Percentiles rank a stretch among this genome's conserved stretches.
These are phyloP conservation scores for Falcaria lacertinaria DNA, from an alignment of 2,888 invertebrate species.

Conservation along the genomic window DNA sequence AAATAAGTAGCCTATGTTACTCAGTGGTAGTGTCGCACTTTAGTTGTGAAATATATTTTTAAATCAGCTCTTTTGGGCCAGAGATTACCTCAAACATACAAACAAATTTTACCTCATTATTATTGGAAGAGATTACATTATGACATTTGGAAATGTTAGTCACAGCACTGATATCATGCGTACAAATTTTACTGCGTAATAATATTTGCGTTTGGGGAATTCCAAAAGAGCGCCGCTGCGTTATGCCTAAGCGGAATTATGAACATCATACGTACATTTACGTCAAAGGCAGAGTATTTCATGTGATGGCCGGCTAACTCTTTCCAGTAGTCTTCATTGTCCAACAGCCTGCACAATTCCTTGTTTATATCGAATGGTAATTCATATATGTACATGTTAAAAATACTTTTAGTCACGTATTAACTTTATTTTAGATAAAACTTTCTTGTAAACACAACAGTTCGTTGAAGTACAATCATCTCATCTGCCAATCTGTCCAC, in stretches of 20 bases:
- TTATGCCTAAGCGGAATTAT: neutral
- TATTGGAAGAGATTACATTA: too few relatives aligned
- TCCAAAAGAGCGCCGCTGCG: constrained; percentile 19
- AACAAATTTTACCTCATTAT: too few relatives aligned
- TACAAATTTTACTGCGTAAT: neutral
- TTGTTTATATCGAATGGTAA: constrained; percentile 84
- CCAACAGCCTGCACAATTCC: constrained; percentile 87
- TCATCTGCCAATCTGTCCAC: too few relatives aligned
- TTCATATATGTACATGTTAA: constrained; percentile 83
- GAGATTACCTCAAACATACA: too few relatives aligned
- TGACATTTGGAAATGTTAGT: neutral
- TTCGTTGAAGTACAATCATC: neutral
- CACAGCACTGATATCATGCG: constrained; percentile 1
- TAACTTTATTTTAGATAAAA: neutral
- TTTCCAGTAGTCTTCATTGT: constrained; percentile 89
- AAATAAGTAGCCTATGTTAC: too few relatives aligned
- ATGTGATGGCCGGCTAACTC: constrained; percentile 85
- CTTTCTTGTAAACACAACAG: neutral
- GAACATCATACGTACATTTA: constrained; percentile 64
- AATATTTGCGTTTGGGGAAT: constrained; percentile 32
- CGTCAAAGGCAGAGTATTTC: constrained; percentile 81
- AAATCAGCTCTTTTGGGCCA: too few relatives aligned
- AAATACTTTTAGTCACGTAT: neutral
- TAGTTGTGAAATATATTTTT: too few relatives aligned
- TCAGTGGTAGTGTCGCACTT: too few relatives aligned